These are phyloP conservation scores for Muscidifurax raptorellus DNA, from an alignment of 1,140 invertebrate genomes.

Conservation along the genomic window DNA sequence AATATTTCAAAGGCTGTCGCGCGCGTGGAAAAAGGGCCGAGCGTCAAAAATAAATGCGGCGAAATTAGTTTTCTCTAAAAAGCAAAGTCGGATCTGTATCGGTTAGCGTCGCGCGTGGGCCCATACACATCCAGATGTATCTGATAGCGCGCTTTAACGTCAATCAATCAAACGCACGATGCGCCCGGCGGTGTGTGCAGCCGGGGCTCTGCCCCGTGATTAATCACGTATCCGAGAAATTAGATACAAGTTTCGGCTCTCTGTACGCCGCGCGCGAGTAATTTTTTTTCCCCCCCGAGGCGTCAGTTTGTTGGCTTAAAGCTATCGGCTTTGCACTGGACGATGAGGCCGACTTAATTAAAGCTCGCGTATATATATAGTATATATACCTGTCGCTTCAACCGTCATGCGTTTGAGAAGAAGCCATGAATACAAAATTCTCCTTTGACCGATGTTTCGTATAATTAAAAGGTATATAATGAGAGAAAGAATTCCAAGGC, in stretches of 20 bases:
- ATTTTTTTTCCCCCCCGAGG: background rate
- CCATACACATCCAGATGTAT: conserved; percentile 24
- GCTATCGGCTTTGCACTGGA: background rate
- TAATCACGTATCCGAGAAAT: conserved; percentile 21
- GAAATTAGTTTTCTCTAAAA: background rate
- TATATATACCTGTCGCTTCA: too few species aligned
- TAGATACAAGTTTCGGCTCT: background rate
- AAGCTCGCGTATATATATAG: background rate
- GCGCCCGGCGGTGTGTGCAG: background rate
- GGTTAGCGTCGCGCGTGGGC: background rate
- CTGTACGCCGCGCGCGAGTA: background rate
- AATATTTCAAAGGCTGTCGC: background rate
- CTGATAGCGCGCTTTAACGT: conserved; percentile 27
- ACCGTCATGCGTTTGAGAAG: too few species aligned
- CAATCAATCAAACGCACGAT: conserved; percentile 33
- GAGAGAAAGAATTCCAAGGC: too few species aligned
- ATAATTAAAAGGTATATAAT: too few species aligned
- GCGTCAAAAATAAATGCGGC: background rate
- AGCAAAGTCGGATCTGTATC: background rate
- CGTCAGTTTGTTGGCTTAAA: conserved; percentile 1
- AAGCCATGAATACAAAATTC: too few species aligned
- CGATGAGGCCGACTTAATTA: background rate
- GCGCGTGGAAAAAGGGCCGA: background rate
- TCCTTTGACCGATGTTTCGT: too few species aligned
- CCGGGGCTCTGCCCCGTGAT: background rate